Evolutionary conservation across 1,140 invertebrate species (phyloP), one percentile per base, ranked within the genome.

Genomic region (Cyrtorhinus lividipennis): DNA sequence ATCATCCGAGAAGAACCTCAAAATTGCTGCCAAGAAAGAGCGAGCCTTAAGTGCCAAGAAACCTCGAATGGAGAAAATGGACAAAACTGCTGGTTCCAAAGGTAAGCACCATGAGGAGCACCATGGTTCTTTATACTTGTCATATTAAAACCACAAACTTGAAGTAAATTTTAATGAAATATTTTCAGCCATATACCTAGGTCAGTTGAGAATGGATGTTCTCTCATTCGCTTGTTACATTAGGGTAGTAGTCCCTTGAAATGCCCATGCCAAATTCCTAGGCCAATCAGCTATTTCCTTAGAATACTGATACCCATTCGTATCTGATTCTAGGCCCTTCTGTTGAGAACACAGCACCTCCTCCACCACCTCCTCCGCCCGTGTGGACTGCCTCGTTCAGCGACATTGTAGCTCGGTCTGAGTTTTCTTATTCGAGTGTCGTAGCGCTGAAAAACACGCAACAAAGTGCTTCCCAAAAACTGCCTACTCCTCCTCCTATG

Each of bases 371-470:
- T 64, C 72, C 73, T 13, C 72, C 44, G 79, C 79, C 79, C 73
- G 75, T 53, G 75, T 80, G 67, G 79, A 78, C 65, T 66, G 77
- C 66, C 24, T 79, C 79, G 0, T 82, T 82, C 64, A 81, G 80
- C 61, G 78, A 81, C 57, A 79, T 81, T 1, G 80, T 82, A 2
- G 79, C 79, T 2, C 69, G 76, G 2, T 76, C 65, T 23, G 59
- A 64, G 15, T 20, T 30, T n/a, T 20, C 57, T 1, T 68, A 65
- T 56, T 66, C 64, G 1, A 66, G 56, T 48, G 63, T 65, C 22
- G 63, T 66, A 24, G 63, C 65, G 1, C 48, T 56, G 23, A 57
- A 61, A 23, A 53, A 53, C 48, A 22, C 8, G 5, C 48, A 27
- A 23, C 46, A 13, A 2, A 2, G 45, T 22, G 15, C 30, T 38